Evolutionary conservation across 2,888 invertebrate species (phyloP), one percentile per base, ranked within the genome.

Genomic region (Drosophila suboccidentalis): DNA sequence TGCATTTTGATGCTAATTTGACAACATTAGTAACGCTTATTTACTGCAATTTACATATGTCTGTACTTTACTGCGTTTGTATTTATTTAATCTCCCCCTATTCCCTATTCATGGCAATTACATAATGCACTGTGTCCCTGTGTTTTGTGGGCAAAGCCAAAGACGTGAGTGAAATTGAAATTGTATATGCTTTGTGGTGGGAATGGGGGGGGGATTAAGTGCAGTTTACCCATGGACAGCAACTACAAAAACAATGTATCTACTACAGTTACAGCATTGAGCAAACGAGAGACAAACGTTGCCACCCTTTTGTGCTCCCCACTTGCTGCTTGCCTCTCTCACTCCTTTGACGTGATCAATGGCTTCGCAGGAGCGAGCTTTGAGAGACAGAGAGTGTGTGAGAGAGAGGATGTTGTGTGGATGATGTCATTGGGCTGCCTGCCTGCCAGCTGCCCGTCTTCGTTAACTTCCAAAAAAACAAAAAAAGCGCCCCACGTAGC

Each of bases 151-250:
- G 44, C 47, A 32, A 69, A 55, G 55, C 51, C 22, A 22, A 22
- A 22, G 61, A 77, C 77, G 78, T 77, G 74, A 77, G 77, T 77
- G 63, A 74, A 77, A 88, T 78, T 88, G 85, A 88, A 86, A 86
- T 83, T 78, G 83, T 80, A 86, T 88, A 81, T 83, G 71, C 38
- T 43, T 58, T 36, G 64, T 36, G 5, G 13, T 8, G 29, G 19
- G 10, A n/a, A n/a, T 4, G 15, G 38, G 5, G 29, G 47, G 68
- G 57, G 60, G 80, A 67, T 80, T 77, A 80, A 74, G 80, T 77
- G 75, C 74, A 79, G 60, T 67, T 66, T 67, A 65, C 63, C 74
- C 66, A 77, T 72, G 72, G 62, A 58, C 50, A 66, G 59, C 57
- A 61, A 57, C 65, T 47, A 63, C 75, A 62, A 62, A 50, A 75